Base-by-base conservation (phyloP, 1,140 invertebrate species). In the Drosophila bifasciata region DNA sequence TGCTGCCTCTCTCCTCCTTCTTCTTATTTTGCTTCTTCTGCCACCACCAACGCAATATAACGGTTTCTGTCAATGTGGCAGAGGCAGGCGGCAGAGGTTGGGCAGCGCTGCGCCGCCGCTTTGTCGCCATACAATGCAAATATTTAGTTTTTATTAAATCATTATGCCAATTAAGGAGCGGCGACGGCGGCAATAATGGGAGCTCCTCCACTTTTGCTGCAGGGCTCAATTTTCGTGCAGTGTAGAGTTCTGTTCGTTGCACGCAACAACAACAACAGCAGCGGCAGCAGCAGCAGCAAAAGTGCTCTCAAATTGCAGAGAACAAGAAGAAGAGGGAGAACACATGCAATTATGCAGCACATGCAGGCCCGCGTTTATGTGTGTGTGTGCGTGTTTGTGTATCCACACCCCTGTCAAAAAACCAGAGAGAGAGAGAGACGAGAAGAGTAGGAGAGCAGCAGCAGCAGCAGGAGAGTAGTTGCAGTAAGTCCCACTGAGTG, bases 121-220 rank as follows among this genome's bases (percentile, higher is more conserved):
- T 75, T 77, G 74, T 77, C 76, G 76, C 63, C 19, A 66, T 49
- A 83, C 81, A 86, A 86, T 81, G 81, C 83, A 88, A 86, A 88
- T 78, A 79, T 88, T 88, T 85, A 80, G 76, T 81, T 86, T 86
- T 88, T 86, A 88, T 88, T 88, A 76, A 89, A 88, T 89, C 84
- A 89, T 88, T 89, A 83, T 89, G 83, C 79, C 83, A 88, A 89
- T 88, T 88, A 88, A 79, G 83, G 32, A 36, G 76, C 68, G 60
- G 49, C 64, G 53, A 59, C 81, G 45, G 16, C 25, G 41, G 17
- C 53, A 28, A 59, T 56, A 57, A 41, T 40, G 41, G 61, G 11
- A 13, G 15, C 32, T 19, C 45, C 45, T 17, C 45, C n/a, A 36
- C 32, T 28, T 51, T 36, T 36, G 49, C 49, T 51, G 28, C 36